These are phyloP conservation scores for Kradibia gibbosae DNA, from an alignment of 1,140 invertebrate species.

Conservation along the genomic window DNA sequence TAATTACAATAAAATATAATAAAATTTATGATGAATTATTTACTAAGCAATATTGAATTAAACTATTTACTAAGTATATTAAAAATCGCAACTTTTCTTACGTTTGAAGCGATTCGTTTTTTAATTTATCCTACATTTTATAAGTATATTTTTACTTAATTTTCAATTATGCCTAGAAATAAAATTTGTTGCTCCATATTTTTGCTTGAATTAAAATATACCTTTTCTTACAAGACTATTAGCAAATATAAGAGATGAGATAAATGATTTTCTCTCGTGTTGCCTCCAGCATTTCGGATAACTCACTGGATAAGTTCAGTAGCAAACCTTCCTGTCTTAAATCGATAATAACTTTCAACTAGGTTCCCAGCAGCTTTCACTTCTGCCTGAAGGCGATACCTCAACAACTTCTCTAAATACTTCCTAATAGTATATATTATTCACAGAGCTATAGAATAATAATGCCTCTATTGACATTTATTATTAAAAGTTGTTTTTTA, in stretches of 20 bases:
- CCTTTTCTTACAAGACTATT: background rate
- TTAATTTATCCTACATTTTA: too few relatives aligned
- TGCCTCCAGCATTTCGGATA: background rate
- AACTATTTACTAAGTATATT: too few relatives aligned
- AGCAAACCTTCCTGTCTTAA: background rate
- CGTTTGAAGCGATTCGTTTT: too few relatives aligned
- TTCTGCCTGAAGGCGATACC: background rate
- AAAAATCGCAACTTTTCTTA: too few relatives aligned
- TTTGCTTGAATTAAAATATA: background rate
- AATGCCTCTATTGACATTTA: too few relatives aligned
- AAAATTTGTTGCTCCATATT: background rate
- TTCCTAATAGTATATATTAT: background rate
- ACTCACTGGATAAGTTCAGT: background rate
- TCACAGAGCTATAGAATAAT: too few relatives aligned
- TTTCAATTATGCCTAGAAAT: background rate
- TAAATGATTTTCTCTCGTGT: background rate
- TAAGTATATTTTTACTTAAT: background rate
- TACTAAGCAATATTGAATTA: too few relatives aligned
- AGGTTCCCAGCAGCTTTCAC: background rate
- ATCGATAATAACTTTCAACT: background rate
- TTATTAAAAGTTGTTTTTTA: too few relatives aligned
- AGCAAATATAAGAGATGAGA: background rate
- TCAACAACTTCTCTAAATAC: background rate
- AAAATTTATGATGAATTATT: too few relatives aligned
- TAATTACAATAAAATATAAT: too few relatives aligned